Evolutionary conservation across 2,888 invertebrate species (phyloP), one percentile per base, ranked within the genome.

Genomic region (Deilephila elpenor): DNA sequence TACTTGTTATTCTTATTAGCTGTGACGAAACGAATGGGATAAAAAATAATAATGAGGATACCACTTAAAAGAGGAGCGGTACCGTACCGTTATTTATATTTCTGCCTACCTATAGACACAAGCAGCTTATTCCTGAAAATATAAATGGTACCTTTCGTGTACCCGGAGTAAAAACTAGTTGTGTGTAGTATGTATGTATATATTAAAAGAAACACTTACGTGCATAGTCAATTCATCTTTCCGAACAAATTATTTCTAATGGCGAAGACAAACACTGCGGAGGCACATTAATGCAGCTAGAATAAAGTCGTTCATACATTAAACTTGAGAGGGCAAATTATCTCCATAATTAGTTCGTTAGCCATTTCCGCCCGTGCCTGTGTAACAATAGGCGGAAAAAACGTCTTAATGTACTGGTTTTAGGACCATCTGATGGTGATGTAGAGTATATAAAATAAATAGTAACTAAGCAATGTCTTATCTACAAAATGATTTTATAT

Each of bases 341-440:
- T 64, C 64, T 37, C 44, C 20, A 64, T 64, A 62, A 62, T 62
- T 51, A 51, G 51, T 67, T 51, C 20, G 29, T 44, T 62, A 62
- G 72, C n/a, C 20, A 25, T 67, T 67, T 51, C 67, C 51, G 67
- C 25, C 44, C 70, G 51, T 56, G 56, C 56, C 8, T 29, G 29
- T 64, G 64, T 67, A 51, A 67, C 67, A 67, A 67, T 67, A 67
- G 51, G 25, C 67, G 67, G 67, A 67, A 67, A 51, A 44, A 44
- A 67, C 67, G 44, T 44, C 25, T 25, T 51, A 25, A 51, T 67
- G 6, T 20, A 3, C 20, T 8, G 8, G 20, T 5, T 11, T 25
- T 64, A 44, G 14, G 20, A 20, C n/a, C 19, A 64, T 20, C 20
- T 20, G 44, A n/a, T 20, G 11, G 20, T 44, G 20, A 44, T 44